Evolutionary conservation across 2,888 invertebrate species (phyloP).

Genomic region (Calliopum simillimum): DNA sequence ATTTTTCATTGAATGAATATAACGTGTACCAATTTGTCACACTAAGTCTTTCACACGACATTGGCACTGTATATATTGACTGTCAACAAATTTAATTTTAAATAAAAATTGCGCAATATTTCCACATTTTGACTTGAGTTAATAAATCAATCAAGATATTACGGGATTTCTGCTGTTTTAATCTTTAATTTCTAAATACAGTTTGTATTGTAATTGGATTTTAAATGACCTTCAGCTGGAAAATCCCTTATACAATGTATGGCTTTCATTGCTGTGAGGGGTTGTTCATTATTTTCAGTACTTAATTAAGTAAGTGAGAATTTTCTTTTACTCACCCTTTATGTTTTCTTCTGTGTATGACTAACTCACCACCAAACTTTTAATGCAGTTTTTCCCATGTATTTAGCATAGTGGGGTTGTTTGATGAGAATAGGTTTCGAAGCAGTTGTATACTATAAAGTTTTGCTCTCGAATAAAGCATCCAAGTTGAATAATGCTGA

Average conservation of each 20-base stretch:
- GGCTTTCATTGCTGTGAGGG: background rate
- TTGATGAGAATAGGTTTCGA: too few relatives aligned
- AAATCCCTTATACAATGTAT: too few relatives aligned
- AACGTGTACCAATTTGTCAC: background rate
- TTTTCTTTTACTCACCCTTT: background rate
- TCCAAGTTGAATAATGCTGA: too few relatives aligned
- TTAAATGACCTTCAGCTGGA: too few relatives aligned
- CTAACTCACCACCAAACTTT: background rate
- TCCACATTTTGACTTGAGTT: conserved; percentile 19
- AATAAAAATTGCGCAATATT: background rate
- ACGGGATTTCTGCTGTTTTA: too few relatives aligned
- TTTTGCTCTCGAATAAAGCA: too few relatives aligned
- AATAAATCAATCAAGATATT: conserved; percentile 15
- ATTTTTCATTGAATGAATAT: background rate
- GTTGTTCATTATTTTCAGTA: background rate
- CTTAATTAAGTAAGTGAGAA: background rate
- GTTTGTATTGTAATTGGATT: too few relatives aligned
- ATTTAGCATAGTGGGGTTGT: too few relatives aligned
- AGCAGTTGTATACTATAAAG: too few relatives aligned
- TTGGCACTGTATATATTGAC: too few relatives aligned
- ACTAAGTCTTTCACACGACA: background rate
- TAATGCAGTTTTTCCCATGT: too few relatives aligned
- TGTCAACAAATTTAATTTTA: background rate
- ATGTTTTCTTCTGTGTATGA: conserved; percentile 5
- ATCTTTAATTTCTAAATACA: too few relatives aligned